Conservation (phyloP, 2,888 invertebrate genomes). For the Hirudinaria manillensis region DNA sequence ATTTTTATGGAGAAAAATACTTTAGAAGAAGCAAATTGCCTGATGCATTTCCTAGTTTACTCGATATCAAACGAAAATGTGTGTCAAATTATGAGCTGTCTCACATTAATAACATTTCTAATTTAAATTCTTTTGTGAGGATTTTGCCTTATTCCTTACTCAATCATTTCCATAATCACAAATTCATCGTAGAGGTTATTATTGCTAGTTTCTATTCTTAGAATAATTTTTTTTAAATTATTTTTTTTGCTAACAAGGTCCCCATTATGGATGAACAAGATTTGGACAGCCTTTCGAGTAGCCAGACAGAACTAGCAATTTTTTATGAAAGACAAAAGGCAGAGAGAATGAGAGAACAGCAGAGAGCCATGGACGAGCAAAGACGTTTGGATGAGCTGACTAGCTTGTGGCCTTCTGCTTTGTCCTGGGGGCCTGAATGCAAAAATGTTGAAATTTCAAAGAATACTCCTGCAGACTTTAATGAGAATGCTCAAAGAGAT, state of each 20-base stretch:
- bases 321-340: constrained; percentile 29
- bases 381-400: constrained; percentile 29
- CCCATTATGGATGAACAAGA: constrained; percentile 1
- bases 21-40: too few relatives aligned
- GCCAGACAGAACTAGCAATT: constrained; percentile 23
- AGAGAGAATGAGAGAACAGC: constrained; percentile 29
- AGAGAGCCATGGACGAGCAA: constrained; percentile 21
- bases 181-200: too few relatives aligned
- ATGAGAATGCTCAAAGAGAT: background rate
- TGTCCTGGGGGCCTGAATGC: background rate
- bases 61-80: too few relatives aligned
- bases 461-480: background rate
- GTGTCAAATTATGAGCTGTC: too few relatives aligned
- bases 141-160: too few relatives aligned
- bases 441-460: background rate
- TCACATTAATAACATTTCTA: background rate
- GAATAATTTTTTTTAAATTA: too few relatives aligned
- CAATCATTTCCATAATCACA: too few relatives aligned
- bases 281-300: background rate
- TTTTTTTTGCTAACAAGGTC: too few relatives aligned
- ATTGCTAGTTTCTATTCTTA: too few relatives aligned
- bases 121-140: background rate
- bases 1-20: too few relatives aligned
- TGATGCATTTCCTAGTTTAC: too few relatives aligned
- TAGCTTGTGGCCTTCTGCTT: constrained; percentile 20